These are phyloP conservation scores for Addax nasomaculatus DNA, from an alignment of 2,113 vertebrate genomes.

Conservation along the genomic window DNA sequence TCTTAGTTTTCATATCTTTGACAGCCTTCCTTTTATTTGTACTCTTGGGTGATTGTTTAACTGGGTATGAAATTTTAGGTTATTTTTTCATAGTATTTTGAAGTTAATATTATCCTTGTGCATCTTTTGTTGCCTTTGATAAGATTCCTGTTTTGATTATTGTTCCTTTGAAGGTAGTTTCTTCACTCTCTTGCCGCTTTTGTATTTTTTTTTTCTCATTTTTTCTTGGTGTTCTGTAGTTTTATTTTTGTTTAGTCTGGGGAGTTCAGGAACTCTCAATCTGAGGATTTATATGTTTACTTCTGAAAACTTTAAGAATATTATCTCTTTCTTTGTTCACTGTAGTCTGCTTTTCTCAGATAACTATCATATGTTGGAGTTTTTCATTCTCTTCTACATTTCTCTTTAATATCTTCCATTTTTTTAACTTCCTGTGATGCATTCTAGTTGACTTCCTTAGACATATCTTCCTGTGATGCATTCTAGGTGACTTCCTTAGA, in stretches of 20 bases:
- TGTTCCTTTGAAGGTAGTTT: background rate
- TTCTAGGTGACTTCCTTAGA: too few relatives aligned
- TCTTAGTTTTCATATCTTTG: slow-evolving; percentile 10
- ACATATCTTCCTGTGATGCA: background rate
- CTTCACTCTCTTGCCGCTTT: background rate
- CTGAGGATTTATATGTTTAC: background rate
- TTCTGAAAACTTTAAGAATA: background rate
- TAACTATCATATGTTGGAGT: background rate
- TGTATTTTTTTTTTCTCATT: background rate
- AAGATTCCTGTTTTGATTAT: background rate
- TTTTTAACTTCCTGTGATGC: background rate
- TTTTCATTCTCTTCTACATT: background rate
- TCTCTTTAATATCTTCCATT: background rate
- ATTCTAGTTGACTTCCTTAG: background rate
- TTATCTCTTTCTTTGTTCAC: background rate
- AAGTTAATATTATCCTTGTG: background rate
- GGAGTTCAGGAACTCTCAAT: background rate
- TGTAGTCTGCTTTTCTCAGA: background rate
- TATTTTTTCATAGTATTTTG: background rate
- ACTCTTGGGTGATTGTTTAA: background rate
- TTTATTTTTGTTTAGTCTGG: background rate
- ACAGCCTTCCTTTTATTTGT: background rate
- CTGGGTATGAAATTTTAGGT: background rate
- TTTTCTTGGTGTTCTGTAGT: background rate
- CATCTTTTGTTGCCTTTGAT: background rate